Evolutionary conservation across 2,113 vertebrate genomes (phyloP), one percentile per base, ranked within the genome.

Genomic region (Rallus limicola): DNA sequence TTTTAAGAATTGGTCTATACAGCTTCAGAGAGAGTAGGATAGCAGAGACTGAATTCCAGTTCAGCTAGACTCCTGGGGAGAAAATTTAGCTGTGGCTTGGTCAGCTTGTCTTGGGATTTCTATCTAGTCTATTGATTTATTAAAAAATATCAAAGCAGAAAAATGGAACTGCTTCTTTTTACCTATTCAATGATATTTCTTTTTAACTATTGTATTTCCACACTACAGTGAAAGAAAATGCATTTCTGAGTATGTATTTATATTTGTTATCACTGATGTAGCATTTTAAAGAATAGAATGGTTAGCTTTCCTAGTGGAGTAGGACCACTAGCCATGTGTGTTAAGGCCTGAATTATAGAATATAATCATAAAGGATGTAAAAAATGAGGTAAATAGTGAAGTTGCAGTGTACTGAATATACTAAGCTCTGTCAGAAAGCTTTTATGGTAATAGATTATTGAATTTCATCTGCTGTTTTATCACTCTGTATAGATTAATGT

Each of bases 361-460:
- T 5, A 25, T 81, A 67, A 70, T 75, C 33, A 29, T 72, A 72
- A 88, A 89, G 11, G 19, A 84, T 48, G 29, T 19, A 65, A 33
- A 69, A 89, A 79, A 71, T 62, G 29, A 5, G 23, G 23, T 38
- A 60, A 79, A 89, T 65, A 85, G 11, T 86, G 70, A 95, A 52
- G 36, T 50, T 33, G 36, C 8, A 38, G 42, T 56, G 52, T 70
- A 81, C 42, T 83, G 62, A 78, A 88, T 40, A 59, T 56, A 62
- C 7, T 59, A 72, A 82, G 31, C 60, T 84, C 21, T 84, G 91
- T 75, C 31, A 75, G 38, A 84, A 89, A 86, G 74, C 83, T 91
- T 82, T 96, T 82, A 72, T 87, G 62, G 38, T 96, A 95, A 87
- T 82, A 93, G 91, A 76, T 82, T 31, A 89, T 95, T 82, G 77